A percentile compares a stretch with the other conserved stretches of the same genome.
phyloP scores from a whole-genome alignment of 53 echinoderm and acorn worm genomes.

The Paracentrotus lividus region DNA sequence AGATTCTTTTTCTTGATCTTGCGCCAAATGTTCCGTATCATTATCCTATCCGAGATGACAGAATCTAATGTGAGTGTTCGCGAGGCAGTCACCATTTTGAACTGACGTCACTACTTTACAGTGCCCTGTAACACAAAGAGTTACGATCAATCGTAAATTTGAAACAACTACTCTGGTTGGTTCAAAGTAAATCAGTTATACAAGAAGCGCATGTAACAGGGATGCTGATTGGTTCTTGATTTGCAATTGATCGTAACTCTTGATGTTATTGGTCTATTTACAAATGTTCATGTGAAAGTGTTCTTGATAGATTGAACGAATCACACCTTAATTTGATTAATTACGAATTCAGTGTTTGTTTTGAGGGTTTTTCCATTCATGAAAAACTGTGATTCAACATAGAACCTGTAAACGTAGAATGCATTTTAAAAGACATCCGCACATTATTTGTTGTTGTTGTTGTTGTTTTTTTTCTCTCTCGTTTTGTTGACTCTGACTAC shows the following conservation, averaged over 20 bases:
- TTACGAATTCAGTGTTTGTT: neutral
- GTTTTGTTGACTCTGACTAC: too few relatives aligned
- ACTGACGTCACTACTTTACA: neutral
- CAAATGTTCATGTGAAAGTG: neutral
- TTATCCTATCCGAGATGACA: neutral
- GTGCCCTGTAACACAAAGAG: too few relatives aligned
- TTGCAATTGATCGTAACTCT: too few relatives aligned
- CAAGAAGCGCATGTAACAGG: too few relatives aligned
- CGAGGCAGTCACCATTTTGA: neutral
- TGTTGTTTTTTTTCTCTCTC: too few relatives aligned
- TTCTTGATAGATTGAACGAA: neutral
- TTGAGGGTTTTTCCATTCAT: neutral
- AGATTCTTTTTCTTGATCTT: neutral
- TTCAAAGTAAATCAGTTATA: too few relatives aligned
- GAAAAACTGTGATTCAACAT: neutral
- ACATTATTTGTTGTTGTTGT: too few relatives aligned
- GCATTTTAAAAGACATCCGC: too few relatives aligned
- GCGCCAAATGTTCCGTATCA: neutral
- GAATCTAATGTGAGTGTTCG: neutral
- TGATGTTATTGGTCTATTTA: neutral
- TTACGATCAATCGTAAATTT: too few relatives aligned
- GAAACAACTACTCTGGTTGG: too few relatives aligned
- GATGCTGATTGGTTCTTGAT: too few relatives aligned
- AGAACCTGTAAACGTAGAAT: neutral
- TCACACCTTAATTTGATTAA: neutral